These are phyloP conservation scores for Oryzias melastigma DNA, from an alignment of 2,113 vertebrate species.

Conservation along the genomic window DNA sequence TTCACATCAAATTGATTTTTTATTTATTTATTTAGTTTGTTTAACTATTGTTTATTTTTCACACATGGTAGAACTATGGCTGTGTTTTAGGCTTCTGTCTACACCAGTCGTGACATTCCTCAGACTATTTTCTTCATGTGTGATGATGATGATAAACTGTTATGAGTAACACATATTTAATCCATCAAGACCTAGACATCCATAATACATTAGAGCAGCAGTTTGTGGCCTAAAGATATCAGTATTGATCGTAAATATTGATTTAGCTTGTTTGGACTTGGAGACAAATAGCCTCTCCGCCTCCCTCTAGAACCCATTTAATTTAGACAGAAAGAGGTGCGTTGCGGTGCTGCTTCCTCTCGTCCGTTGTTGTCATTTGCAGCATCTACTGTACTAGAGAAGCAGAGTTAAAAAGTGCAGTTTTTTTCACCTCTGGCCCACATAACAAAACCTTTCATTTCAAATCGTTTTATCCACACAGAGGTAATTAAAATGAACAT, in stretches of 20 bases:
- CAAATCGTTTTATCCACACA: slow-evolving; percentile 7
- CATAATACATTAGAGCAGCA: slow-evolving; percentile 74
- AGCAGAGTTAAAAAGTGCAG: slow-evolving; percentile 3
- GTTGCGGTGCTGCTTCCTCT: slow-evolving; percentile 14
- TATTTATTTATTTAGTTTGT: no score
- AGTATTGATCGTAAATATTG: slow-evolving; percentile 72
- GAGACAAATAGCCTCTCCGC: slow-evolving; percentile 64
- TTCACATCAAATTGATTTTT: no score
- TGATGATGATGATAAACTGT: slow-evolving; percentile 65
- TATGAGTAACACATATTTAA: slow-evolving; percentile 65
- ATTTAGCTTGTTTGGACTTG: slow-evolving; percentile 62
- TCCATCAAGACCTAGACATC: slow-evolving; percentile 66
- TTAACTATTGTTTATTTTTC: no score
- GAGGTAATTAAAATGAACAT: background rate
- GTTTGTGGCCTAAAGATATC: slow-evolving; percentile 75
- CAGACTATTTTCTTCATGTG: slow-evolving; percentile 12
- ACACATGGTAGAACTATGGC: no score
- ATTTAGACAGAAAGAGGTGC: slow-evolving; percentile 54
- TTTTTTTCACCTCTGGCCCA: background rate
- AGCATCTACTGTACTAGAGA: slow-evolving; percentile 7
- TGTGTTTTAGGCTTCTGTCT: no score
- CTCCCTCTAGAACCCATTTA: slow-evolving; percentile 63
- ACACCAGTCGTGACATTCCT: slow-evolving; percentile 31
- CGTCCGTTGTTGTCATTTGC: slow-evolving; percentile 24
- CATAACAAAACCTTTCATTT: slow-evolving; percentile 3